These are phyloP conservation scores for Arctocebus calabarensis DNA, from an alignment of 2,797 vertebrate genomes.

Conservation along the genomic window DNA sequence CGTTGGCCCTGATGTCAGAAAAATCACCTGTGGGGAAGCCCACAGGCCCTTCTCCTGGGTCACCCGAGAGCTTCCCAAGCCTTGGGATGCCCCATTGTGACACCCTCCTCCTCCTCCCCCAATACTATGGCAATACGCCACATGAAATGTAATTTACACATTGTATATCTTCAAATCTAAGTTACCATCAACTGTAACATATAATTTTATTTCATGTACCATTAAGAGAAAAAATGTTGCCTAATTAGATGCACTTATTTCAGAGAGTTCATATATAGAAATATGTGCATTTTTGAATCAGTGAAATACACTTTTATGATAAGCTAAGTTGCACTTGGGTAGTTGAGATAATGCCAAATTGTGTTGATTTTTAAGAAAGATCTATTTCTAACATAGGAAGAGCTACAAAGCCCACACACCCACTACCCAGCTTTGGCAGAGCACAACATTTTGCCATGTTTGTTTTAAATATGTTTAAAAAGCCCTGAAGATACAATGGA, in stretches of 20 bases:
- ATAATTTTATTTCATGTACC: background rate
- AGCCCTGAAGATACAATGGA: background rate
- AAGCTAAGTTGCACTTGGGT: background rate
- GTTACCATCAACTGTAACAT: background rate
- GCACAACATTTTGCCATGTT: background rate
- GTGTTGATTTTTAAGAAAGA: background rate
- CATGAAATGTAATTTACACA: background rate
- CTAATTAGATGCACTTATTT: background rate
- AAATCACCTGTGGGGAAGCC: background rate
- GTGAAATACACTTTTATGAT: background rate
- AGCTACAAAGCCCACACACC: background rate
- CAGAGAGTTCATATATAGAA: background rate
- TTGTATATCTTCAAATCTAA: background rate
- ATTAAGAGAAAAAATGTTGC: background rate
- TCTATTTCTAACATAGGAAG: conserved; percentile 4
- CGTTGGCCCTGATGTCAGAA: background rate
- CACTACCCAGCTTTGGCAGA: background rate
- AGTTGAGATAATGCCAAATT: background rate
- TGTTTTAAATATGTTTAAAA: background rate
- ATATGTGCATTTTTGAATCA: background rate
- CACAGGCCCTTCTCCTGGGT: background rate
- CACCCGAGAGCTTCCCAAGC: background rate
- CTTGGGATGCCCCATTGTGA: background rate
- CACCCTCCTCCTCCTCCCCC: no score
- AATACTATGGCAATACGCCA: background rate